A percentile compares a stretch with the other conserved stretches of the same genome.
These are phyloP conservation scores for Poecilia velifera DNA, from an alignment of 2,797 vertebrate genomes.

Conservation along the genomic window DNA sequence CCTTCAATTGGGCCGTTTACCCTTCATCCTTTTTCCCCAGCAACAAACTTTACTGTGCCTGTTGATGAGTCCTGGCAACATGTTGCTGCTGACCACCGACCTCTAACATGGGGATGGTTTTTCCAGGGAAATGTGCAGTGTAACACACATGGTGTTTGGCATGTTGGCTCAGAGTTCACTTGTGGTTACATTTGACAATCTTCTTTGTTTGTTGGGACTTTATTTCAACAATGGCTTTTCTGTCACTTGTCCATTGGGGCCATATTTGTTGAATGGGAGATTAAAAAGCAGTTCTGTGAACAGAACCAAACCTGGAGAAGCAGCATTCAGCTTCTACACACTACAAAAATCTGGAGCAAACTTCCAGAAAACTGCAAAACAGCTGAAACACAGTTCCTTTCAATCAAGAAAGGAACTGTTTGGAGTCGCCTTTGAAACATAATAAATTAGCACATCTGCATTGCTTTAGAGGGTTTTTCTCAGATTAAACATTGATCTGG, in stretches of 20 bases:
- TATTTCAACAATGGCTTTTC: background rate
- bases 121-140: background rate
- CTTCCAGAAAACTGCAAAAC: too few species aligned
- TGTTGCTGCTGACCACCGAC: background rate
- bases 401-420: too few species aligned
- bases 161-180: background rate
- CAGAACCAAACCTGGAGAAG: background rate
- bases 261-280: background rate
- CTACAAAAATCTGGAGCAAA: too few species aligned
- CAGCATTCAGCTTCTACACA: background rate
- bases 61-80: background rate
- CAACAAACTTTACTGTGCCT: background rate
- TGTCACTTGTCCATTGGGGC: background rate
- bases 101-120: background rate
- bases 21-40: background rate
- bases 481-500: constrained; percentile 56
- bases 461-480: background rate
- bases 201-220: background rate
- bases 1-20: background rate
- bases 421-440: too few species aligned
- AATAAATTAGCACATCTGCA: background rate
- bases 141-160: background rate
- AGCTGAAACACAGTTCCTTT: too few species aligned
- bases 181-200: background rate
- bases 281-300: background rate